A percentile compares a stretch with the other conserved stretches of the same genome.
Evolutionary conservation across 2,888 invertebrate species (phyloP).

Genomic region (Apotomis betuletana): DNA sequence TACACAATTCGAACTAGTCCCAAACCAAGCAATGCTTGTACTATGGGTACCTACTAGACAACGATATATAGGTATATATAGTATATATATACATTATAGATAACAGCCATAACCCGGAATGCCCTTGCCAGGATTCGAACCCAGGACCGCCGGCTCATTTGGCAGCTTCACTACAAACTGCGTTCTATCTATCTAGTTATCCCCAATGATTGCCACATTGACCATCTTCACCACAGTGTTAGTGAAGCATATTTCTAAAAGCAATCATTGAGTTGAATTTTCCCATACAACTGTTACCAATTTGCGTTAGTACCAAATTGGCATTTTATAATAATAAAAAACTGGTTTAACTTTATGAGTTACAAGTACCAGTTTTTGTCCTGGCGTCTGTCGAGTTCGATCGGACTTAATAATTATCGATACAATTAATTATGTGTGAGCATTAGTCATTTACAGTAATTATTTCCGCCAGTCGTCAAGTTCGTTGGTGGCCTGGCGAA

Average conservation of each 20-base stretch:
- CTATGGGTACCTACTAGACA: too few relatives aligned
- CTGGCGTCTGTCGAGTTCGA: slow-evolving; percentile 3
- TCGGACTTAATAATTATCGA: slow-evolving; percentile 23
- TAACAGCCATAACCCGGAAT: too few relatives aligned
- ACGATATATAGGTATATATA: too few relatives aligned
- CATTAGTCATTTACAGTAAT: slow-evolving; percentile 40
- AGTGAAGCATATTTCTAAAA: not conserved
- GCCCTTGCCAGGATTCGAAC: too few relatives aligned
- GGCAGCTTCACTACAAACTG: too few relatives aligned
- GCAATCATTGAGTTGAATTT: not conserved
- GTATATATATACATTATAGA: too few relatives aligned
- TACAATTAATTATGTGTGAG: slow-evolving; percentile 13
- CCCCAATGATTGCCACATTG: too few relatives aligned
- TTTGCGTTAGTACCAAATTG: not conserved
- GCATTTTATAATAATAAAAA: slow-evolving; percentile 9
- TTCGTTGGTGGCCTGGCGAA: slow-evolving; percentile 41
- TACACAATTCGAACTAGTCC: too few relatives aligned
- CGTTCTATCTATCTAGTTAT: too few relatives aligned
- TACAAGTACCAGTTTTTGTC: slow-evolving; percentile 18
- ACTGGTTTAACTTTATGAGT: slow-evolving; percentile 1
- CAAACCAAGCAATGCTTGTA: too few relatives aligned
- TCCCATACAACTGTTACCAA: not conserved
- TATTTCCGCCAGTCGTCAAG: slow-evolving; percentile 28
- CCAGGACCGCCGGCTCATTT: too few relatives aligned
- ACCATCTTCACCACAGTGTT: too few relatives aligned